Percentiles rank a stretch among this genome's conserved stretches.
These are phyloP conservation scores for Neopelma chrysocephalum DNA, from an alignment of 2,797 vertebrate genomes.

Conservation along the genomic window DNA sequence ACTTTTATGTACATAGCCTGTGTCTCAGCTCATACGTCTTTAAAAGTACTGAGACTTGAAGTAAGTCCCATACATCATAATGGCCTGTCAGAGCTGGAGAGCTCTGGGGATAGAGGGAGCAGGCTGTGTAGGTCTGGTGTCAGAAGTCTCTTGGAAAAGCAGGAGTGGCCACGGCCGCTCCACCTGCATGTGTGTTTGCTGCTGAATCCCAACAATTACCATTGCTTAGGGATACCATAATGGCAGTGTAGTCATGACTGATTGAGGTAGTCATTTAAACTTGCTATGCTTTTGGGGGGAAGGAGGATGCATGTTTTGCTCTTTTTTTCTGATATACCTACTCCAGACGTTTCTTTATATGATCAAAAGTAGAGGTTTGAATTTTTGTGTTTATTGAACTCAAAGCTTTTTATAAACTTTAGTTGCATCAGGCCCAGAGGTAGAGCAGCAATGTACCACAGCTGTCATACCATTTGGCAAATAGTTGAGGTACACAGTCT, in stretches of 20 bases:
- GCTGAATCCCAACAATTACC: not conserved
- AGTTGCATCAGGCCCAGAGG: not conserved
- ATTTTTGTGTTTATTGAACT: not conserved
- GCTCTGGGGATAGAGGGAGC: not conserved
- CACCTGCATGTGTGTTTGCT: not conserved
- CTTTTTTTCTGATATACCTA: not conserved
- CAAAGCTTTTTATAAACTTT: not conserved
- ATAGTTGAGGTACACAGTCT: not conserved
- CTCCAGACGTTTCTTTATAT: not conserved
- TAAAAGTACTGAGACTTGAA: not conserved
- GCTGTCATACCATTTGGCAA: not conserved
- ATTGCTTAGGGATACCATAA: not conserved
- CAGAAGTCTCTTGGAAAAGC: not conserved
- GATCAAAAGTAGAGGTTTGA: not conserved
- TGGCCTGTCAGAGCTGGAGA: accelerated
- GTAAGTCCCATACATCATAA: not conserved
- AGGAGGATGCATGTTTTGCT: not conserved
- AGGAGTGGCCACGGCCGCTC: not conserved
- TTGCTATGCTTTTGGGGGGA: not conserved
- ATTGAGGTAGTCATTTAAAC: not conserved
- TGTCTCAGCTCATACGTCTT: not conserved
- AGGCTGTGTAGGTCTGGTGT: not conserved
- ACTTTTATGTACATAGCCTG: not conserved
- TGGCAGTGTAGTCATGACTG: not conserved
- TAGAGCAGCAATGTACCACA: not conserved